Evolutionary conservation across 2,888 invertebrate genomes (phyloP).

Genomic region (Cryptophagus acutangulus): DNA sequence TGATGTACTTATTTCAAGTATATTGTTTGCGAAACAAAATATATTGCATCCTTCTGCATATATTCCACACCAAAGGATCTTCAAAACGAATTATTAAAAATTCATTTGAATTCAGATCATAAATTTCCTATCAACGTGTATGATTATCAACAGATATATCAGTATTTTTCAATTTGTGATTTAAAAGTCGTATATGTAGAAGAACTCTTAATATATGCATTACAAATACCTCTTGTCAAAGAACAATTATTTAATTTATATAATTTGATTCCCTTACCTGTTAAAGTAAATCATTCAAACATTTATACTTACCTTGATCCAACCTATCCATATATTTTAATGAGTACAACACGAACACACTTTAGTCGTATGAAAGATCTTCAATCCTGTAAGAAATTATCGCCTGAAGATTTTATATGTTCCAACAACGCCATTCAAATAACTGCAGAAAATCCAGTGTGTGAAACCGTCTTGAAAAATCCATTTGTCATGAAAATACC

Average conservation of each 20-base stretch:
- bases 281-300: background rate
- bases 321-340: background rate
- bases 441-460: too few relatives aligned
- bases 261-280: slow-evolving; percentile 1
- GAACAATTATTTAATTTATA: background rate
- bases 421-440: too few relatives aligned
- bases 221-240: slow-evolving; percentile 11
- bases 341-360: slow-evolving; percentile 2
- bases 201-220: slow-evolving; percentile 11
- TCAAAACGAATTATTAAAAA: slow-evolving; percentile 7
- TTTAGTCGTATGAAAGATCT: too few relatives aligned
- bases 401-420: too few relatives aligned
- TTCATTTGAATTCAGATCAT: slow-evolving; percentile 3
- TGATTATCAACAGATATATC: background rate
- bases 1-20: slow-evolving; percentile 7
- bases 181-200: slow-evolving; percentile 8
- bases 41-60: slow-evolving; percentile 9
- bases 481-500: too few relatives aligned
- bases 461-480: too few relatives aligned
- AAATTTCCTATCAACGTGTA: slow-evolving; percentile 5
- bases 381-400: too few relatives aligned
- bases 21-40: slow-evolving; percentile 13
- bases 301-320: slow-evolving; percentile 2
- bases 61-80: slow-evolving; percentile 13
- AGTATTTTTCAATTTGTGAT: background rate